These are phyloP conservation scores for Spodoptera frugiperda DNA, from an alignment of 1,140 invertebrate genomes.

Conservation along the genomic window DNA sequence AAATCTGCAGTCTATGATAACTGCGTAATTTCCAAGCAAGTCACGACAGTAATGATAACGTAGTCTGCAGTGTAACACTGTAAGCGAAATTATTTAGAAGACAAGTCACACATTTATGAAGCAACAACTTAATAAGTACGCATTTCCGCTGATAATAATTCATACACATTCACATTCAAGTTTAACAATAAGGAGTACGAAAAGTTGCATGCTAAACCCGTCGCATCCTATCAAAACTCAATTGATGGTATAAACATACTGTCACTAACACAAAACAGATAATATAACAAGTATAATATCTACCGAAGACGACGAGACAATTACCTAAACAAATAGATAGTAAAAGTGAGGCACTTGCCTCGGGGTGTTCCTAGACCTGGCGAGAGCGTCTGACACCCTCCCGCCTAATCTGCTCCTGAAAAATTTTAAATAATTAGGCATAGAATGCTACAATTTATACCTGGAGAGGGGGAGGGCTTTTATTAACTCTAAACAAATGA, in stretches of 20 bases:
- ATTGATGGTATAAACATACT: background rate
- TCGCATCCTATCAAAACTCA: slow-evolving; percentile 10
- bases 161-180: no score
- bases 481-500: no score
- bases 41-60: background rate
- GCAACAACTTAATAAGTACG: no score
- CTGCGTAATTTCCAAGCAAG: background rate
- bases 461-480: no score
- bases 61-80: background rate
- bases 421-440: slow-evolving; percentile 11
- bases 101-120: no score
- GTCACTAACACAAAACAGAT: background rate
- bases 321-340: slow-evolving; percentile 24
- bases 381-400: slow-evolving; percentile 24
- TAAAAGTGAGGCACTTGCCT: slow-evolving; percentile 32
- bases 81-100: background rate
- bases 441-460: background rate
- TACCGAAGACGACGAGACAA: slow-evolving; percentile 26
- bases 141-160: no score
- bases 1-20: background rate
- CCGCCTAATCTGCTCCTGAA: slow-evolving; percentile 24
- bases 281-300: background rate
- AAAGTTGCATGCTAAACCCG: background rate
- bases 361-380: slow-evolving; percentile 33
- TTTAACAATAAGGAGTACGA: background rate